A percentile compares a stretch with the other conserved stretches of the same genome.
phyloP scores from a whole-genome alignment of 2,113 vertebrate genomes.

The Pantherophis guttatus region DNA sequence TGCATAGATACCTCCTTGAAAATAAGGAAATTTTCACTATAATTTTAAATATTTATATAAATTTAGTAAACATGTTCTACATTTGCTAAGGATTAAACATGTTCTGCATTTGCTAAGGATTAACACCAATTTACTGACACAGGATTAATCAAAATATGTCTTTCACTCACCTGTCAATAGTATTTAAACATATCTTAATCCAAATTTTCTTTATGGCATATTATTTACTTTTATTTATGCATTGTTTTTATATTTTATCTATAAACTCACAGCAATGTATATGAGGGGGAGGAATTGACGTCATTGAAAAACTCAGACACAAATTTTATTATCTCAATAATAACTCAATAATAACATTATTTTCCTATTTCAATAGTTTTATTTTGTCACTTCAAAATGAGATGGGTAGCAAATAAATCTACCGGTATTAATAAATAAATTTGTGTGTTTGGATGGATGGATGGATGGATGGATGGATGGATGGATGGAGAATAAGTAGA shows the following conservation, averaged over 20 bases:
- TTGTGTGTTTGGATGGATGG: neutral
- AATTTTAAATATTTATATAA: neutral
- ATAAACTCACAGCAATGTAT: neutral
- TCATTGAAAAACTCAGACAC: neutral
- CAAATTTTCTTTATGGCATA: neutral
- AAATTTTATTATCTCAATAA: neutral
- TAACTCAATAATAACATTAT: neutral
- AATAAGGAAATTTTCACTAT: no score
- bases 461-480: no score
- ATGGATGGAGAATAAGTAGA: neutral
- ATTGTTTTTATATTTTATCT: neutral
- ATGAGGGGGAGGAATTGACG: neutral
- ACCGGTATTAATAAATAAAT: neutral
- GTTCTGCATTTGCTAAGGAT: neutral
- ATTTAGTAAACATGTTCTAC: neutral
- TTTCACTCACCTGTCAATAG: neutral
- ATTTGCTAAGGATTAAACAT: neutral
- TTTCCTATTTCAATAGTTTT: neutral
- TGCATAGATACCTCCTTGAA: neutral
- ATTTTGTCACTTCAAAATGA: neutral
- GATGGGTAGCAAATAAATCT: neutral
- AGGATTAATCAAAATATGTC: neutral
- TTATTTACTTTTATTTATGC: neutral
- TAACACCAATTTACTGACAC: neutral
- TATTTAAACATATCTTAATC: neutral